Conservation (phyloP, 2,113 vertebrate genomes). For the Egretta garzetta region DNA sequence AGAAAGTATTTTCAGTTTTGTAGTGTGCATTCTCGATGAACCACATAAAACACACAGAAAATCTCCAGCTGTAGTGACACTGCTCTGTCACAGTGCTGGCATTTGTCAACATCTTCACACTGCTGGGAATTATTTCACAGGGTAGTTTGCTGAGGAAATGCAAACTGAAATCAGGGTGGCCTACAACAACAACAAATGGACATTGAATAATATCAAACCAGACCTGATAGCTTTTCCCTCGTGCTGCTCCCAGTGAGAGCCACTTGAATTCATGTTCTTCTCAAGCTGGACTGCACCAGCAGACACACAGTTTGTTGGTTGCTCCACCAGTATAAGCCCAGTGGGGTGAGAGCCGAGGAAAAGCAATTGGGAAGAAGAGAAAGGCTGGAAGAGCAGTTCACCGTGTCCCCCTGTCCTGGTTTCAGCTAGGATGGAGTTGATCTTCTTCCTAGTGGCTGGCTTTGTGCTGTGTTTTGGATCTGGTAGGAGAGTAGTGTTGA, state of each 20-base stretch:
- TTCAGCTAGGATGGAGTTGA: too few species aligned
- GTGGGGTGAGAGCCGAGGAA: neutral
- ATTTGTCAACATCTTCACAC: neutral
- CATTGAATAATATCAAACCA: neutral
- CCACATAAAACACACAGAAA: neutral
- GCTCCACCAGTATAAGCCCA: neutral
- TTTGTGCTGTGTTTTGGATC: too few species aligned
- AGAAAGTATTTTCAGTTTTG: neutral
- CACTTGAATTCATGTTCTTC: neutral
- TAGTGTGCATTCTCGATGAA: neutral
- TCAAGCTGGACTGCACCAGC: neutral
- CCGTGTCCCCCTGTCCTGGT: rapidly evolving
- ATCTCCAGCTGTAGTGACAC: neutral
- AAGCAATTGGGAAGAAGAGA: neutral
- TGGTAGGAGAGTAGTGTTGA: too few species aligned
- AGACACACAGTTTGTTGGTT: neutral
- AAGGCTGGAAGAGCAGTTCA: neutral
- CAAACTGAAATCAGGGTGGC: neutral
- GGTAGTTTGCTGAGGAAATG: neutral
- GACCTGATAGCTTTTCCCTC: neutral
- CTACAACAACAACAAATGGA: neutral
- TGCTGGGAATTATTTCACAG: neutral
- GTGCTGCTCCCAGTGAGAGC: rapidly evolving
- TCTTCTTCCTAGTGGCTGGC: too few species aligned
- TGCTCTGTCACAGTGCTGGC: neutral